A percentile compares a stretch with the other conserved stretches of the same genome.
phyloP scores from a whole-genome alignment of 2,113 vertebrate genomes.

The Nothobranchius furzeri region DNA sequence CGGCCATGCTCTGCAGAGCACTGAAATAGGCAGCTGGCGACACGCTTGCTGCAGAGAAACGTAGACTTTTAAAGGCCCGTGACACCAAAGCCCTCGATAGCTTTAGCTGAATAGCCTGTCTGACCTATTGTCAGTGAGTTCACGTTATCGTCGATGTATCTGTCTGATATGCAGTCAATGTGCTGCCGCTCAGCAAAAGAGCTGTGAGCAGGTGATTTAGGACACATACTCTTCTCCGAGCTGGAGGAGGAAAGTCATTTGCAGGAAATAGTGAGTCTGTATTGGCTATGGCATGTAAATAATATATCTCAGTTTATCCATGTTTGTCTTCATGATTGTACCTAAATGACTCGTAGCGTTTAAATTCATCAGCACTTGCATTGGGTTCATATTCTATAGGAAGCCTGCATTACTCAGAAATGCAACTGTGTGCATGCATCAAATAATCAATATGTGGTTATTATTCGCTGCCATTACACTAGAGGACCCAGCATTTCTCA shows the following conservation, averaged over 20 bases:
- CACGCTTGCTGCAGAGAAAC: constrained; percentile 53
- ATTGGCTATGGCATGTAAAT: constrained; percentile 10
- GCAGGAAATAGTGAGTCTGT: constrained; percentile 32
- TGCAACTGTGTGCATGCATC: constrained; percentile 12
- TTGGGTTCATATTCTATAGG: constrained; percentile 30
- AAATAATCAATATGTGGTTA: constrained; percentile 49
- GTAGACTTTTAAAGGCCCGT: constrained; percentile 55
- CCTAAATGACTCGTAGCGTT: constrained; percentile 21
- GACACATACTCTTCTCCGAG: constrained; percentile 36
- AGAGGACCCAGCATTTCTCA: constrained; percentile 19
- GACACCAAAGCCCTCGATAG: constrained; percentile 58
- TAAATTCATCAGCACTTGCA: constrained; percentile 18
- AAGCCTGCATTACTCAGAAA: constrained; percentile 19
- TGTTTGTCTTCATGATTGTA: constrained; percentile 15
- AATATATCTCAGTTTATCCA: constrained; percentile 21
- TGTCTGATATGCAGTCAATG: constrained; percentile 66
- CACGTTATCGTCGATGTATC: constrained; percentile 64
- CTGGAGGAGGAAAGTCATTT: constrained; percentile 37
- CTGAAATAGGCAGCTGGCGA: constrained; percentile 50
- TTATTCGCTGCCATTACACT: constrained; percentile 18
- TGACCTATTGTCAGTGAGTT: constrained; percentile 65
- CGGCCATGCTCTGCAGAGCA: constrained; percentile 53
- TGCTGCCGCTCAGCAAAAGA: constrained; percentile 42
- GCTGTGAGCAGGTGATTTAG: constrained; percentile 32
- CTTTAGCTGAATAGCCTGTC: constrained; percentile 68